Conservation (phyloP, 2,888 invertebrate species). For the Cantharis rufa region DNA sequence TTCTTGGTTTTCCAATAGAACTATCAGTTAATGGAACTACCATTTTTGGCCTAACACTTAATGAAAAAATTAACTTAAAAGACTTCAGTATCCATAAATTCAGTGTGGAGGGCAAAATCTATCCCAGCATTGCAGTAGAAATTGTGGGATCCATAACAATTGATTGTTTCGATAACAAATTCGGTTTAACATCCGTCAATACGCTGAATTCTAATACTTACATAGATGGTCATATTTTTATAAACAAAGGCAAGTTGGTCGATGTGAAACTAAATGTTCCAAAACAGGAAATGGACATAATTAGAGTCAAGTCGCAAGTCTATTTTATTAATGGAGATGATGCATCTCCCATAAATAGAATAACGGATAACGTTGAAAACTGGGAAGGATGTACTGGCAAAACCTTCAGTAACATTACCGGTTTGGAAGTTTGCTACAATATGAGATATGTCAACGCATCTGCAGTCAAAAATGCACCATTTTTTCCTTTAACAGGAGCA, state of each 20-base stretch:
- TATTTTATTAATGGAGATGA: conserved; percentile 25
- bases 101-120: conserved; percentile 35
- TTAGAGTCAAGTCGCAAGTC: conserved; percentile 34
- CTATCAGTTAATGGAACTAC: conserved; percentile 36
- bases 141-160: conserved; percentile 34
- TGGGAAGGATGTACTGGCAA: conserved; percentile 31
- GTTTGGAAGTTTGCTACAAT: conserved; percentile 33
- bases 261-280: conserved; percentile 39
- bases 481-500: conserved; percentile 37
- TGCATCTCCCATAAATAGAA: conserved; percentile 21
- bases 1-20: conserved; percentile 38
- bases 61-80: conserved; percentile 34
- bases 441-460: conserved; percentile 37
- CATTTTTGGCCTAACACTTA: conserved; percentile 33
- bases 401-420: conserved; percentile 31
- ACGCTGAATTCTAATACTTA: conserved; percentile 36
- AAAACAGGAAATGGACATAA: conserved; percentile 37
- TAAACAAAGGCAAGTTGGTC: conserved; percentile 35
- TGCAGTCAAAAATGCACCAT: conserved; percentile 20
- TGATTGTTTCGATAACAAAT: conserved; percentile 27
- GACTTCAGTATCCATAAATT: conserved; percentile 35
- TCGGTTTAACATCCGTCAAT: conserved; percentile 32
- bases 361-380: conserved; percentile 26
- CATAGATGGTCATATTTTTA: conserved; percentile 34
- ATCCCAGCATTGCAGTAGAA: conserved; percentile 35